These are phyloP conservation scores for Gymnosoma rotundatum DNA, from an alignment of 2,888 invertebrate species.

Conservation along the genomic window DNA sequence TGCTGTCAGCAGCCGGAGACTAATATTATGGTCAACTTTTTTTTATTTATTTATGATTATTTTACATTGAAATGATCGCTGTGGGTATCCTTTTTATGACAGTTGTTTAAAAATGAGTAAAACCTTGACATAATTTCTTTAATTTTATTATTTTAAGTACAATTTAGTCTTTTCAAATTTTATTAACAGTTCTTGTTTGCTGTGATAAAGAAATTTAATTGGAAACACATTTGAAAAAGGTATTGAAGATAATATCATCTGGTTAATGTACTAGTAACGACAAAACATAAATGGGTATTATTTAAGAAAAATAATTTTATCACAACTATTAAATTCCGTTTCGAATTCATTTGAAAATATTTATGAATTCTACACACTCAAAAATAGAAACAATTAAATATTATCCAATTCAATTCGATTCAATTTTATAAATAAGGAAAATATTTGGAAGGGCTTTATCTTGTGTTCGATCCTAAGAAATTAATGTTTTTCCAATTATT, in stretches of 20 bases:
- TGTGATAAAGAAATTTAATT: slow-evolving; percentile 35
- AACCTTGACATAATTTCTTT: slow-evolving; percentile 66
- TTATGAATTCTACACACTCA: no score
- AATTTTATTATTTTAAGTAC: slow-evolving; percentile 35
- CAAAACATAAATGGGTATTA: no score
- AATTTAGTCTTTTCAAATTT: slow-evolving; percentile 14
- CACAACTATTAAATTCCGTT: no score
- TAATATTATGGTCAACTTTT: slow-evolving; percentile 4
- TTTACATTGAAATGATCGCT: slow-evolving; percentile 2
- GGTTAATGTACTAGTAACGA: slow-evolving; percentile 5
- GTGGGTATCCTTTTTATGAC: slow-evolving; percentile 66
- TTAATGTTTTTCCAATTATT: no score
- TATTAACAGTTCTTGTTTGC: slow-evolving; percentile 19
- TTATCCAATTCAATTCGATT: no score
- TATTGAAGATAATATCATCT: slow-evolving; percentile 43
- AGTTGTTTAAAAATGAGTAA: slow-evolving; percentile 41
- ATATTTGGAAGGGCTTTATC: no score
- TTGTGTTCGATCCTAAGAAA: no score
- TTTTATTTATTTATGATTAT: slow-evolving; percentile 2
- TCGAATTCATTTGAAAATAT: no score
- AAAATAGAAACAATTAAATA: no score
- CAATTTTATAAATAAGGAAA: no score
- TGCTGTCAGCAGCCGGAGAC: slow-evolving; percentile 14
- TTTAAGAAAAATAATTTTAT: no score
- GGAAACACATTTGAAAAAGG: slow-evolving; percentile 19